A percentile compares a stretch with the other conserved stretches of the same genome.
Evolutionary conservation across 2,113 vertebrate genomes (phyloP).

Genomic region (Neogale vison): DNA sequence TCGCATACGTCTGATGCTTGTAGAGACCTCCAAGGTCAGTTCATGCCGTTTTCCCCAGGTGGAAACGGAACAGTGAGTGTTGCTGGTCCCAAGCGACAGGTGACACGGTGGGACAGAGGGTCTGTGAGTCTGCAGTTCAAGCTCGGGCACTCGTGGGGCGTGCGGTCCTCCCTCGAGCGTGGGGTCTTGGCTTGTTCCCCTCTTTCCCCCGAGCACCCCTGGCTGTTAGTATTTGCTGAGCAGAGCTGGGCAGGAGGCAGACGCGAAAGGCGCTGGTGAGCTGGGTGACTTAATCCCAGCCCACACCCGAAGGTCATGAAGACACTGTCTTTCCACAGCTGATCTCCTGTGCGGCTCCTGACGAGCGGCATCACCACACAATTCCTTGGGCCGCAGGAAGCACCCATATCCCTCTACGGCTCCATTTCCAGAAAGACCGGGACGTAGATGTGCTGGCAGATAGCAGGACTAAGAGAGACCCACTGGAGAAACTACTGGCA

Average conservation of each 20-base stretch:
- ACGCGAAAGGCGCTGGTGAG: neutral
- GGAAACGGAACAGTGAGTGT: neutral
- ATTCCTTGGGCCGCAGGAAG: neutral
- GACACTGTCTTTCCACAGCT: fast-evolving
- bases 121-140: fast-evolving
- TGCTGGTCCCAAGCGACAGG: fast-evolving
- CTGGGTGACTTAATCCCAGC: neutral
- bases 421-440: neutral
- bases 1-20: fast-evolving
- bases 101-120: neutral
- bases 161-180: fast-evolving
- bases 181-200: neutral
- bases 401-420: fast-evolving
- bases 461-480: neutral
- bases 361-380: fast-evolving
- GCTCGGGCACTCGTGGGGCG: too few relatives aligned
- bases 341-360: fast-evolving
- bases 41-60: fast-evolving
- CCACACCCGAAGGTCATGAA: fast-evolving
- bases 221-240: fast-evolving
- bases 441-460: neutral
- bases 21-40: fast-evolving
- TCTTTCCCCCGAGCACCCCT: too few relatives aligned
- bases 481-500: fast-evolving
- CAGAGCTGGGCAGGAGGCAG: neutral